phyloP scores from a whole-genome alignment of 2,888 invertebrate species.

The Scrobipalpa costella region DNA sequence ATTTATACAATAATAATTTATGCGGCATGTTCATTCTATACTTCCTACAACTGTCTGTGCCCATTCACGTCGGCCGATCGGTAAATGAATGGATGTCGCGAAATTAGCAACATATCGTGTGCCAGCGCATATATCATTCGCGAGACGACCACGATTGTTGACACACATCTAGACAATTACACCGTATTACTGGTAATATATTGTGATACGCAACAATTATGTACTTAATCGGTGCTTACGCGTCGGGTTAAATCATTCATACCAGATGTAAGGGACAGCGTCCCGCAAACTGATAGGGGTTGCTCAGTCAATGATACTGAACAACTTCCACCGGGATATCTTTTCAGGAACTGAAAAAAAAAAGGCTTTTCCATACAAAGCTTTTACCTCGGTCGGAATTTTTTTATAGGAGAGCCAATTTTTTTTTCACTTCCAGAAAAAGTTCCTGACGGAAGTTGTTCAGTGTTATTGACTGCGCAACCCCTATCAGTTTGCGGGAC shows the following conservation, averaged over 20 bases:
- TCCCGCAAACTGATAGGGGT: no score
- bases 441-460: no score
- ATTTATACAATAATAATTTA: constrained; percentile 62
- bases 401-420: no score
- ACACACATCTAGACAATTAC: constrained; percentile 68
- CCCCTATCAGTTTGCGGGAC: no score
- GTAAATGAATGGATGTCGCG: constrained; percentile 74
- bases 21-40: constrained; percentile 48
- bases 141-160: constrained; percentile 63
- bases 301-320: no score
- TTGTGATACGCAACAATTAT: constrained; percentile 60
- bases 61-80: constrained; percentile 69
- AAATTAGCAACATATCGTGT: constrained; percentile 72
- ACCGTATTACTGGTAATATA: constrained; percentile 65
- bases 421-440: no score
- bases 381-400: no score
- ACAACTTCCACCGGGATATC: no score
- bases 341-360: no score
- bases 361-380: no score
- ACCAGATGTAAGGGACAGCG: no score
- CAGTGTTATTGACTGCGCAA: no score
- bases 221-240: constrained; percentile 62
- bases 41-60: constrained; percentile 63
- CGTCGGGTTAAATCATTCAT: constrained; percentile 61
- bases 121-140: constrained; percentile 73